phyloP scores from a whole-genome alignment of 2,113 vertebrate genomes.

The Asarcornis scutulata region DNA sequence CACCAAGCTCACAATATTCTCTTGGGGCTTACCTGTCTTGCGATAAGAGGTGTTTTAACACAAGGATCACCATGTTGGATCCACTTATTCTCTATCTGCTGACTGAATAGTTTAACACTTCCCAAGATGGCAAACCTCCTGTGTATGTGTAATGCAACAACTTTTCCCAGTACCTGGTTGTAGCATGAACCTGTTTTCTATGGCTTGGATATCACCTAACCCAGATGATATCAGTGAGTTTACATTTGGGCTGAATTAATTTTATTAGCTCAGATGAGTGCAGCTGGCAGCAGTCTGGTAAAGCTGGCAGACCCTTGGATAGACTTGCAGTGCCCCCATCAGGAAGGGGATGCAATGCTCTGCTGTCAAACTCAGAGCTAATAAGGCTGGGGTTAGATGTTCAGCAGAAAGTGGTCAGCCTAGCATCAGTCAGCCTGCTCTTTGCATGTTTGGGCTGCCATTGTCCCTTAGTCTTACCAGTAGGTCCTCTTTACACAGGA shows the following conservation, averaged over 20 bases:
- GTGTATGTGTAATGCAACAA: neutral
- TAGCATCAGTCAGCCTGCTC: neutral
- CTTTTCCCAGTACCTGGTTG: neutral
- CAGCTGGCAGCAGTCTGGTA: neutral
- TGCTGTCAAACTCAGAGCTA: neutral
- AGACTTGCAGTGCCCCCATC: neutral
- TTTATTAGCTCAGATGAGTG: neutral
- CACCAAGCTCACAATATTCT: neutral
- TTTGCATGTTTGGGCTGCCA: neutral
- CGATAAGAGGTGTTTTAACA: neutral
- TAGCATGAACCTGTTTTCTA: neutral
- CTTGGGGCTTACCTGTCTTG: neutral
- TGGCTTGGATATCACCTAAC: neutral
- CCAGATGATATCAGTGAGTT: neutral
- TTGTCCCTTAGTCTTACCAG: neutral
- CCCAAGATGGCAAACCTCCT: neutral
- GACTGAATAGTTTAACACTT: neutral
- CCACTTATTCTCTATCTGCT: fast-evolving
- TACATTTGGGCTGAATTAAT: neutral
- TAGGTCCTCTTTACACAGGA: neutral
- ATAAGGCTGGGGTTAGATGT: neutral
- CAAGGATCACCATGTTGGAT: neutral
- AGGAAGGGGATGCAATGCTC: neutral
- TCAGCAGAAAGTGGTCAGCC: neutral
- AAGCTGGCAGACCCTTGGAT: neutral